phyloP scores from a whole-genome alignment of 2,888 invertebrate species.

The Xanthorhoe spadicearia region DNA sequence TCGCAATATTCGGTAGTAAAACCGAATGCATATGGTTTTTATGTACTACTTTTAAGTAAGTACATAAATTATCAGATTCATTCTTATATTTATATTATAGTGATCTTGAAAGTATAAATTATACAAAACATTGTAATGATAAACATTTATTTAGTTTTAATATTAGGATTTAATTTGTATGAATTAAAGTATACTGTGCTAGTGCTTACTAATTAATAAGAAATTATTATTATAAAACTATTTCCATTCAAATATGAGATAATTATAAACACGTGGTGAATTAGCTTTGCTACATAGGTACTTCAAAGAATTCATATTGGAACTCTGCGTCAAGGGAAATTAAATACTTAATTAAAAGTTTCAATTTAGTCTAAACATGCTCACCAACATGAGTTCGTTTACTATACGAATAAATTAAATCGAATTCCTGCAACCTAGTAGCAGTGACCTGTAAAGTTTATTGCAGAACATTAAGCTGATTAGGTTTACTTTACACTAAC shows the following conservation, averaged over 20 bases:
- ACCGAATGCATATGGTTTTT: conserved; percentile 51
- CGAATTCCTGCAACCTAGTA: too few species aligned
- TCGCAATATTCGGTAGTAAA: conserved; percentile 52
- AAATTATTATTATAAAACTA: too few species aligned
- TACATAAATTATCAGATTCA: neutral
- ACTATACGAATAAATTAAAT: too few species aligned
- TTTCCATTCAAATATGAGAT: too few species aligned
- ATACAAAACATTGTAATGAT: neutral
- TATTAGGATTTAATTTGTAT: neutral
- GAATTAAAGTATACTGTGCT: too few species aligned
- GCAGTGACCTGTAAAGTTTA: too few species aligned
- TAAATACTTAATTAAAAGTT: neutral
- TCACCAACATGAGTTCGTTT: neutral
- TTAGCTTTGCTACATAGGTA: neutral
- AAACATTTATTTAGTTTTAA: neutral
- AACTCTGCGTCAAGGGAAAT: neutral
- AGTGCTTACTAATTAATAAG: too few species aligned
- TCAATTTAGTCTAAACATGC: too few species aligned
- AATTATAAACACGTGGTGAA: neutral
- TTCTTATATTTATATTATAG: neutral
- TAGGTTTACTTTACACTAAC: too few species aligned
- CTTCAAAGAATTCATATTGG: neutral
- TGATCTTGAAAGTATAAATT: neutral
- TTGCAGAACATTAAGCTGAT: too few species aligned
- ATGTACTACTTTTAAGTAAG: neutral